A percentile compares a stretch with the other conserved stretches of the same genome.
phyloP scores from a whole-genome alignment of 2,113 vertebrate species.

The Megaleporinus macrocephalus region DNA sequence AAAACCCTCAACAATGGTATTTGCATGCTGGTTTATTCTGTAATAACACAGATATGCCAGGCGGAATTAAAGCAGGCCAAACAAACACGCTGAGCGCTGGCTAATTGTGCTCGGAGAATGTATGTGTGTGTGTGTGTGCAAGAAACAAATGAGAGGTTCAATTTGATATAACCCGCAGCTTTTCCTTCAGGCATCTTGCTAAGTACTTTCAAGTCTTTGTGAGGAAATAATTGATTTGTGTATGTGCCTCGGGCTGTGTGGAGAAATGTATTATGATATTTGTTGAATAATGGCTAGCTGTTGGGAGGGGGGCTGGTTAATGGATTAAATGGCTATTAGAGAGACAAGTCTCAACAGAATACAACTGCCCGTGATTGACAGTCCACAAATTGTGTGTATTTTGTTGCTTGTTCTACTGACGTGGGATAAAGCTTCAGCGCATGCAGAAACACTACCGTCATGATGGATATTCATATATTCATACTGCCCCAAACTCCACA shows the following conservation, averaged over 20 bases:
- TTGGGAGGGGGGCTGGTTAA: constrained; percentile 87
- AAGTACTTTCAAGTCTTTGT: constrained; percentile 98
- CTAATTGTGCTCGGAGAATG: constrained; percentile 91
- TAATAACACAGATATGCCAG: constrained; percentile 96
- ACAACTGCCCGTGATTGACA: constrained; percentile 86
- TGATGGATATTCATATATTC: constrained; percentile 41
- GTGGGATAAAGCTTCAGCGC: constrained; percentile 40
- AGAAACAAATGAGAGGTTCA: constrained; percentile 89
- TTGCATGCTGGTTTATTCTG: constrained; percentile 93
- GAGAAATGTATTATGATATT: constrained; percentile 95
- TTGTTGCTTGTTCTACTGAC: constrained; percentile 82
- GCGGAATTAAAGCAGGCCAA: constrained; percentile 92
- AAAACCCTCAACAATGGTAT: constrained; percentile 94
- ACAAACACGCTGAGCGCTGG: constrained; percentile 88
- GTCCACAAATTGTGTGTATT: constrained; percentile 82
- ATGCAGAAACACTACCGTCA: constrained; percentile 2
- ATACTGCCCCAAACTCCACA: constrained; percentile 5
- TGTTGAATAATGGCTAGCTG: constrained; percentile 85
- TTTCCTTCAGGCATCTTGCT: constrained; percentile 90
- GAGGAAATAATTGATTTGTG: constrained; percentile 94
- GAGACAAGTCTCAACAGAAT: constrained; percentile 81
- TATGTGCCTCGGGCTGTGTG: constrained; percentile 86
- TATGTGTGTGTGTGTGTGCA: constrained; percentile 41
- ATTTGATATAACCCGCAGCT: constrained; percentile 96
- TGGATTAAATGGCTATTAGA: constrained; percentile 95